phyloP scores from a whole-genome alignment of 2,113 vertebrate genomes.

The Martes martes region DNA sequence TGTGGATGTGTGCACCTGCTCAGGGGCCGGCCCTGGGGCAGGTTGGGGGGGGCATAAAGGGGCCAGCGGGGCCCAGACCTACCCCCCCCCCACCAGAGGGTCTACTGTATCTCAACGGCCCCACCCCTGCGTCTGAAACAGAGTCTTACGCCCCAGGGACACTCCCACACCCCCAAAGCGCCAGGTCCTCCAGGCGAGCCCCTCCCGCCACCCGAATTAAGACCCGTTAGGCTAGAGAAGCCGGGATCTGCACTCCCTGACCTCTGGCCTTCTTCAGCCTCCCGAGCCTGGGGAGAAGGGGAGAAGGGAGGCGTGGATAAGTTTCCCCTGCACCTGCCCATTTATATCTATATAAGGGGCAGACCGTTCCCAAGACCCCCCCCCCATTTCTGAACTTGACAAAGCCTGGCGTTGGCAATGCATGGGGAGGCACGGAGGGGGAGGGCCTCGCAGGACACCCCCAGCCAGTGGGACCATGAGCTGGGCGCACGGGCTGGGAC shows the following conservation, averaged over 20 bases:
- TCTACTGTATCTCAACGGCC: not conserved
- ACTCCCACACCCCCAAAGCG: not conserved
- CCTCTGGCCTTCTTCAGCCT: not conserved
- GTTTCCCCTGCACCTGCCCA: not conserved
- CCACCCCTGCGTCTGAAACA: not conserved
- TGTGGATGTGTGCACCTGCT: not conserved
- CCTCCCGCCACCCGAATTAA: not conserved
- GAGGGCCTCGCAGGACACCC: not conserved
- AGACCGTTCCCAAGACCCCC: not conserved
- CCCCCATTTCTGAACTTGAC: not conserved
- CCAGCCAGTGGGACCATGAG: constrained; percentile 42
- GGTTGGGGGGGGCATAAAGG: not conserved
- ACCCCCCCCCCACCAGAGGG: not conserved
- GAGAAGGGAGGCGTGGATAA: not conserved
- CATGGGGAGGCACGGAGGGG: not conserved
- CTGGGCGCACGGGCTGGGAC: constrained; percentile 59
- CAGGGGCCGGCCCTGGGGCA: rapidly evolving
- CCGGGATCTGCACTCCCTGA: rapidly evolving
- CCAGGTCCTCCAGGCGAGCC: not conserved
- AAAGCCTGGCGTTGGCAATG: not conserved
- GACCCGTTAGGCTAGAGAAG: not conserved
- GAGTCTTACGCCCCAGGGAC: not conserved
- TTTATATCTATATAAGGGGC: not conserved
- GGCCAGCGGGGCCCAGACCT: not conserved
- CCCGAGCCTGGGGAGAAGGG: not conserved